Base-by-base conservation (phyloP, 2,888 invertebrate genomes). In the Chrysolina americana region DNA sequence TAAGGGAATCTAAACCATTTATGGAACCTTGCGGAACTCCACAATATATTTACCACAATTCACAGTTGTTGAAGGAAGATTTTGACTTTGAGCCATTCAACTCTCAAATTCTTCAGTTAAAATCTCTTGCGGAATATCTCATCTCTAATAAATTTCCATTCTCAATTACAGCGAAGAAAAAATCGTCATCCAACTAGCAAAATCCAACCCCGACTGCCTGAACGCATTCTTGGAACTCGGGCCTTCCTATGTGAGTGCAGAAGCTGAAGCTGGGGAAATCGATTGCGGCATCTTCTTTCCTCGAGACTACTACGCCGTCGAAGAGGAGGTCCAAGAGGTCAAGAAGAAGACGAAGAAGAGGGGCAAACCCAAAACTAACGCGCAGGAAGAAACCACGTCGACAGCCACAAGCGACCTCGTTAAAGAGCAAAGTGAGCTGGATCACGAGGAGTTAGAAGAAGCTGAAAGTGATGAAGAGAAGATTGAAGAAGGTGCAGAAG, bases 221-320 rank as follows among this genome's bases (percentile, higher is more conserved):
- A 86, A 91, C 0, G 90, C 90, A 1, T 91, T 95, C 78, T 88
- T 91, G 5, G 89, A 91, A 21, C 89, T 93, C 62, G 92, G 92
- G 0, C 94, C 95, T 0, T 89, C 92, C 21, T 93, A 93, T 85
- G 91, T 93, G 28, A 94, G 94, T 83, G 90, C 90, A 9, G 93
- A 94, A 83, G 89, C 91, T 0, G 92, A 91, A 3, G 88, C 90
- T 44, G 94, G 95, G 0, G 89, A 89, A 41, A 88, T 89, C 65
- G 94, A 95, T 82, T 92, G 93, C 71, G 87, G 89, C 2, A 85
- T 90, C 72, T 93, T 94, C 89, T 95, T 95, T 87, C 94, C 94
- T 0, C 89, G 90, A 1, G 92, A 90, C 0, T 93, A 92, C 85
- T 91, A 90, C 78, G 90, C 88, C 62, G 89, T 89, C 0, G 90